Percentiles rank a stretch among this genome's conserved stretches.
These are phyloP conservation scores for Papilio protenor DNA, from an alignment of 2,888 invertebrate genomes.

Conservation along the genomic window DNA sequence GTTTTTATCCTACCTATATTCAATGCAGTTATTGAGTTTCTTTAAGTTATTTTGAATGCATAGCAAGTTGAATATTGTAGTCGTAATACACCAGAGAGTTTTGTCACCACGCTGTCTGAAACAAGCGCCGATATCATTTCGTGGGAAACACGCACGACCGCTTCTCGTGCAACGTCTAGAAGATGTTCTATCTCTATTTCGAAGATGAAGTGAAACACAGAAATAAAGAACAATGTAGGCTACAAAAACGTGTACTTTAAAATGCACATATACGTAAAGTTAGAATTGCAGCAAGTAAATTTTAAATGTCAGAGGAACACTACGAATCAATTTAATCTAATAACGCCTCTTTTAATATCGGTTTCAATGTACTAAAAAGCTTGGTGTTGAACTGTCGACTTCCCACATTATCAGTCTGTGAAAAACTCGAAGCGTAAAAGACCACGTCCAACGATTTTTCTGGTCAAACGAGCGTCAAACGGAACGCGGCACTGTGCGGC, in stretches of 20 bases:
- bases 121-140: constrained; percentile 55
- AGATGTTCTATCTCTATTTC: background rate
- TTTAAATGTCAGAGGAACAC: too few relatives aligned
- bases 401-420: constrained; percentile 15
- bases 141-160: constrained; percentile 61
- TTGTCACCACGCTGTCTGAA: constrained; percentile 39
- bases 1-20: background rate
- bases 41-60: background rate
- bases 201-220: background rate
- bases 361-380: too few relatives aligned
- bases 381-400: background rate
- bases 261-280: background rate
- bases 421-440: constrained; percentile 33
- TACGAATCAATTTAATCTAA: too few relatives aligned
- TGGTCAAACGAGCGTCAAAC: constrained; percentile 76
- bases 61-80: constrained; percentile 24
- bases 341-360: too few relatives aligned
- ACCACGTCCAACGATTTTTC: constrained; percentile 75
- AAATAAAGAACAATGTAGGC: background rate
- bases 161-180: constrained; percentile 49
- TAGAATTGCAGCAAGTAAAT: too few relatives aligned
- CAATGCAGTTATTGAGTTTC: background rate
- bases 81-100: constrained; percentile 31
- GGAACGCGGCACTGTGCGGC: constrained; percentile 59
- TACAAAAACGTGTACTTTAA: background rate